Conservation (phyloP, 2,888 invertebrate genomes). For the Deroplatys truncata region DNA sequence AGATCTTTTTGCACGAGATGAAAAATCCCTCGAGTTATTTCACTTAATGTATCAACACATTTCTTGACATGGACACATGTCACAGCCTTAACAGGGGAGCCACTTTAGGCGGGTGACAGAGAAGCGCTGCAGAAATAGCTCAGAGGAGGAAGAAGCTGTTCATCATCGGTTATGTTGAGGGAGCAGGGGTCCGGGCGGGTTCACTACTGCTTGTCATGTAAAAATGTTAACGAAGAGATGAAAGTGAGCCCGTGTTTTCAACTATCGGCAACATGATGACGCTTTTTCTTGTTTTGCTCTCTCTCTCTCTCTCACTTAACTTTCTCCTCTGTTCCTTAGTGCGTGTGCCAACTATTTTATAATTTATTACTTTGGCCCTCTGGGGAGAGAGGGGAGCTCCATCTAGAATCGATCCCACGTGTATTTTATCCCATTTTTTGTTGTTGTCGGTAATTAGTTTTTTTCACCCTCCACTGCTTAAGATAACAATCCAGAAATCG, state of each 20-base stretch:
- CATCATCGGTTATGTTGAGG: constrained; percentile 5
- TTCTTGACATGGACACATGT: not conserved
- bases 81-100: not conserved
- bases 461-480: not conserved
- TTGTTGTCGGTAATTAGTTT: not conserved
- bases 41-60: not conserved
- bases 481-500: no score
- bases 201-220: constrained; percentile 6
- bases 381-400: not conserved
- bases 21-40: not conserved
- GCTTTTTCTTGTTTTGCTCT: not conserved
- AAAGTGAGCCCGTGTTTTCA: constrained; percentile 10
- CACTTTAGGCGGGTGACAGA: not conserved
- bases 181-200: not conserved
- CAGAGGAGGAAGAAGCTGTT: not conserved
- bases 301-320: not conserved
- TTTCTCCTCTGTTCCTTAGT: not conserved
- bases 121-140: not conserved
- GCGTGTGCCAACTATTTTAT: not conserved
- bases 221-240: constrained; percentile 22
- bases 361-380: not conserved
- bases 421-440: not conserved
- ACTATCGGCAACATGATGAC: not conserved
- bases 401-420: not conserved
- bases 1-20: not conserved